Evolutionary conservation across 2,113 vertebrate species (phyloP), one percentile per base, ranked within the genome.

Genomic region (Coptodon rendalli): DNA sequence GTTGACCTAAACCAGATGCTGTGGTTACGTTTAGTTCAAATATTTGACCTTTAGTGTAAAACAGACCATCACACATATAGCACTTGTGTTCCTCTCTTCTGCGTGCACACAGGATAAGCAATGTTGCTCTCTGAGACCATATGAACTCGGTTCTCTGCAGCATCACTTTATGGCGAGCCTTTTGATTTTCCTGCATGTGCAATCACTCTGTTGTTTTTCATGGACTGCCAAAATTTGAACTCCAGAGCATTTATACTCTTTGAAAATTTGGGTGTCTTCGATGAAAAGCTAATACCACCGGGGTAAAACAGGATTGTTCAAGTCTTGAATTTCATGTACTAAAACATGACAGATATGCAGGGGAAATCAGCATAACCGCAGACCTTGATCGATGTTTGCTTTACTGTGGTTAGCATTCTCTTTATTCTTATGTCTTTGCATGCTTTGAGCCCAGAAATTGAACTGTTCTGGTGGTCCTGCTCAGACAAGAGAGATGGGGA

Each of bases 1-100:
- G 89, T 90, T 88, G 78, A 89, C 84, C 86, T 66, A 71, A 87
- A 83, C 88, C 90, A 93, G 80, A 91, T 91, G 88, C 76, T 14
- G 59, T 52, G 80, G 92, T 86, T 86, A 38, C n/a, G 12, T 93
- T 82, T 80, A 83, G 84, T 90, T 88, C 80, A 91, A 89, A 92
- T 92, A 84, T 91, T 90, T 88, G 90, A 91, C 86, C 89, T 80
- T 19, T 34, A 40, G 89, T 87, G 80, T 91, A 83, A 87, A 85
- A 87, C 85, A 88, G 80, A 34, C 80, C 73, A 36, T 86, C 82
- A 76, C 87, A 89, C 76, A 81, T 52, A 86, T 27, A 86, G 38
- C 56, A 13, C 27, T 56, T 73, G 22, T 27, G 40, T 73, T 48
- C 22, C 40, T 66, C 34, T 54, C 45, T 81, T 6, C 40, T 68